Percentiles rank a stretch among this genome's conserved stretches.
phyloP scores from a whole-genome alignment of 2,113 vertebrate genomes.

The Colaptes auratus region DNA sequence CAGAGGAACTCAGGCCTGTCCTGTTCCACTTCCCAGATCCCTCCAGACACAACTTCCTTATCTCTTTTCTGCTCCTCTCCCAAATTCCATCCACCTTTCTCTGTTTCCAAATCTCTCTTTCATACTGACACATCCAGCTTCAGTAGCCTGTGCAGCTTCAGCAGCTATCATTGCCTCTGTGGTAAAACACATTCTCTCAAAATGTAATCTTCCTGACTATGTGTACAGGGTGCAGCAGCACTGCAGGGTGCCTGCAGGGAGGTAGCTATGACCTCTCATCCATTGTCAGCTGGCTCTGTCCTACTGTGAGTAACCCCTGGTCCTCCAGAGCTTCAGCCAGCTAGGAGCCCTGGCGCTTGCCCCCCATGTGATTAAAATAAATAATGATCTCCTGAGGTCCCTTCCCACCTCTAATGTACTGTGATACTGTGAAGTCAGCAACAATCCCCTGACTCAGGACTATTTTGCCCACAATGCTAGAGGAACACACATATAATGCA shows the following conservation, averaged over 20 bases:
- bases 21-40: background rate
- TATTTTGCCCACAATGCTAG: background rate
- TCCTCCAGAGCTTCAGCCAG: background rate
- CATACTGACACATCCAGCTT: rapidly evolving
- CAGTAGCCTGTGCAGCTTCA: background rate
- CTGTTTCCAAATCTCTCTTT: background rate
- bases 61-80: background rate
- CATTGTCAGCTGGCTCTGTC: background rate
- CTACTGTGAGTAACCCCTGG: rapidly evolving
- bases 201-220: background rate
- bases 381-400: background rate
- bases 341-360: background rate
- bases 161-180: background rate
- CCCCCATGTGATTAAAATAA: background rate
- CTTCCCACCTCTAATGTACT: too few relatives aligned
- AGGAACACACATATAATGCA: background rate
- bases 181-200: background rate
- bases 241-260: background rate
- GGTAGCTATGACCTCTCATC: background rate
- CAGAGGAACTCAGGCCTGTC: background rate
- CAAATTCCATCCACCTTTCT: background rate
- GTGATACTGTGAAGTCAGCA: background rate
- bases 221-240: too few relatives aligned
- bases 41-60: background rate
- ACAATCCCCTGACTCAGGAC: background rate